Evolutionary conservation across 1,140 invertebrate genomes (phyloP), one percentile per base, ranked within the genome.

Genomic region (Pomacea maculata): DNA sequence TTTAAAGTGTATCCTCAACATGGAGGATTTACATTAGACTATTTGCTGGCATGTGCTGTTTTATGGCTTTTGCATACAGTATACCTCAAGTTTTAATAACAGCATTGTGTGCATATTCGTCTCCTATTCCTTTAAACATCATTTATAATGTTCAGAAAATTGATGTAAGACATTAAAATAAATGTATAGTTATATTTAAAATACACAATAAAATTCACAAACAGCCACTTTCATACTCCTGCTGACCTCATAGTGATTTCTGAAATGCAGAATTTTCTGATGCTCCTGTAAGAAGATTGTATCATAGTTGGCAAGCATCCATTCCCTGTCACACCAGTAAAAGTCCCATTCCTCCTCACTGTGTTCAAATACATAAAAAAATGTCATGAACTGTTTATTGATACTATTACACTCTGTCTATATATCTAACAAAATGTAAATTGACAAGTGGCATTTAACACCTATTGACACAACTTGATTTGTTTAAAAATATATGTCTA

Each of bases 271-370:
- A 55, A 93, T 92, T 82, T 90, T 88, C 83, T 92, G 90, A 74
- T 92, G 89, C 85, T 93, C 92, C 78, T 92, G 88, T 54, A 93
- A 88, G 82, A 92, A 92, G 77, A 89, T 90, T 67, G 91, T 88
- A 83, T 93, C 92, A 84, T 92, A 93, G 76, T 90, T 90, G 70
- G 91, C 88, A 80, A 91, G 90, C 78, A 93, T 90, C 92, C 92
- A 93, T 81, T 92, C 91, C 61, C 92, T 80, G 77, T 92, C 92
- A 84, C 92, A 92, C 92, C 92, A 93, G 80, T 89, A 92, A 75
- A 93, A 92, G 80, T 92, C 90, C 92, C 92, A 93, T 14, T 93
- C 92, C 74, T 89, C 90, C 65, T 92, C 91, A 76, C 92, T 92
- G 79, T 70, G 83, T 45, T 45, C 3, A 82, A 8, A 57, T 19